phyloP scores from a whole-genome alignment of 2,113 vertebrate species.

The Alethe castanea region DNA sequence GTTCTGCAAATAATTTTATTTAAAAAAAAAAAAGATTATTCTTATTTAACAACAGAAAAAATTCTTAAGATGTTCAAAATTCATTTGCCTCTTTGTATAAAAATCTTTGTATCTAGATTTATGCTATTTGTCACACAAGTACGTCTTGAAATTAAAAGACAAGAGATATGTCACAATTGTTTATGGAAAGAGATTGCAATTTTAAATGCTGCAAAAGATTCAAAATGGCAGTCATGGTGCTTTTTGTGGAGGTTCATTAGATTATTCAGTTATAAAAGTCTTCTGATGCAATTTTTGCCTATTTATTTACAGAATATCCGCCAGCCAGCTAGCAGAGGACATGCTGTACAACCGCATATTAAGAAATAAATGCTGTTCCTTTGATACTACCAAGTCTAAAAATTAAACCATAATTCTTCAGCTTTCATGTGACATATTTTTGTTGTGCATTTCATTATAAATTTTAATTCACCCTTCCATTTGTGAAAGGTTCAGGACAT shows the following conservation, averaged over 20 bases:
- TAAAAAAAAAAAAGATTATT: neutral
- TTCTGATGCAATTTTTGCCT: neutral
- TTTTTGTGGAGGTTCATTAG: neutral
- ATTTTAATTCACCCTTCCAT: neutral
- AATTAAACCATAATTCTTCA: neutral
- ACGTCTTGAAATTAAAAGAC: neutral
- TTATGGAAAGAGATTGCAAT: neutral
- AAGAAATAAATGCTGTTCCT: neutral
- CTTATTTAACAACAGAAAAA: neutral
- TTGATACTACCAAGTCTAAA: neutral
- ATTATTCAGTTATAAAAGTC: neutral
- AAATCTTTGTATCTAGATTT: neutral
- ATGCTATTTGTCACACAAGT: neutral
- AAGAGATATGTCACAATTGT: neutral
- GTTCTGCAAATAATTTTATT: slow-evolving; percentile 76
- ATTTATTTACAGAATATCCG: neutral
- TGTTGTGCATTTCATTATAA: neutral
- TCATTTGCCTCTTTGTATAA: neutral
- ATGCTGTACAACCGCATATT: neutral
- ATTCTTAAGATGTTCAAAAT: neutral
- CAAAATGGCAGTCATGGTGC: neutral
- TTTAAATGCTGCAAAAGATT: neutral
- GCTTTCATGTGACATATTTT: neutral
- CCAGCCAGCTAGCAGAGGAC: neutral
- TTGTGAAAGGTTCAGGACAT: neutral